phyloP scores from a whole-genome alignment of 1,140 invertebrate species.

The Chlorops oryzae region DNA sequence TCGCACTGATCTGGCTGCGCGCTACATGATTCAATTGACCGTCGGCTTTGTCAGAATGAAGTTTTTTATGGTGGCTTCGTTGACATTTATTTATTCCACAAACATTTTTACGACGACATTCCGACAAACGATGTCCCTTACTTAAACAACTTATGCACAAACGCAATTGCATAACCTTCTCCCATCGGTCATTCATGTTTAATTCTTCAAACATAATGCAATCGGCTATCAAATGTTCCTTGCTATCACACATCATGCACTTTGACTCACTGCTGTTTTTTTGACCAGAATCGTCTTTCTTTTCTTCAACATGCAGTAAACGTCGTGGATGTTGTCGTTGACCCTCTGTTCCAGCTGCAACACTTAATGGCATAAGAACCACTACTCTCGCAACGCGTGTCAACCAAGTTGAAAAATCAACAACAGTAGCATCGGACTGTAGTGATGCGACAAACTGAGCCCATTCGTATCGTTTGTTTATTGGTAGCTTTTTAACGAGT shows the following conservation, averaged over 20 bases:
- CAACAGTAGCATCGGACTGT: not conserved
- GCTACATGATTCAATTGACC: no score
- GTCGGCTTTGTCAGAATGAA: not conserved
- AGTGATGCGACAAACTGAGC: not conserved
- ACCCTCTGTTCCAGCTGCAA: no score
- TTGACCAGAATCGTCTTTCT: no score
- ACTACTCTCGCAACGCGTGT: not conserved
- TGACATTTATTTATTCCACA: not conserved
- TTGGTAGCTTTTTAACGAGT: not conserved
- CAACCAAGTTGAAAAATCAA: not conserved
- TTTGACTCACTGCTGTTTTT: no score
- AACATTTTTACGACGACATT: not conserved
- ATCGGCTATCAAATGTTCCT: not conserved
- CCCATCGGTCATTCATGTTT: not conserved
- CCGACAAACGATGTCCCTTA: not conserved
- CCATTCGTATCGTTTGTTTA: constrained; percentile 2
- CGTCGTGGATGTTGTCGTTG: not conserved
- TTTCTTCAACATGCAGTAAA: not conserved
- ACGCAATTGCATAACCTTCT: not conserved
- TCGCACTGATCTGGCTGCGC: no score
- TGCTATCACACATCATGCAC: not conserved
- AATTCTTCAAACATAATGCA: not conserved
- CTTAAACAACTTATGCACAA: not conserved
- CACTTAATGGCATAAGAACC: not conserved
- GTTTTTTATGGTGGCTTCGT: not conserved